Evolutionary conservation across 2,888 invertebrate species (phyloP), one percentile per base, ranked within the genome.

Genomic region (Corbicula japonica): DNA sequence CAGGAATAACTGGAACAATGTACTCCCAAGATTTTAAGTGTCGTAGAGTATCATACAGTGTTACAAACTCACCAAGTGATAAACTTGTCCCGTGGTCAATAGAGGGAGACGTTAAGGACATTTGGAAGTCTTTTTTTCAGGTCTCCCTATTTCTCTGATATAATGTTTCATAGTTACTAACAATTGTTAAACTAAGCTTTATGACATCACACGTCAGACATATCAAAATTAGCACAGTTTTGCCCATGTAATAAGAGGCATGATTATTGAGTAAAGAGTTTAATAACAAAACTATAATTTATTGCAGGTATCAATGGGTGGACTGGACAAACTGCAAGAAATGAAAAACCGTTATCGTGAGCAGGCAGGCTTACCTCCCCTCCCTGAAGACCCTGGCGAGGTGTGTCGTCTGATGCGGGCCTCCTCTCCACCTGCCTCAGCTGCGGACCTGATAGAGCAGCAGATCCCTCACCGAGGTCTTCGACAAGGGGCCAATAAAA

Each of bases 371-470:
- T 95, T 99, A 84, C 95, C 96, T 38, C 95, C 96, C 2, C 94
- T 96, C 75, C 96, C 96, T 77, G 99, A 99, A 94, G 98, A 99
- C 93, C 98, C 99, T 0, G 95, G 98, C 87, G 97, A 98, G 94
- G 96, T 99, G n/a, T 97, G 98, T 1, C 96, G 96, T 91, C 96
- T 96, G 60, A 98, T 99, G 98, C 95, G 98, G 87, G 97, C 99
- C 0, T 98, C 98, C 69, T 98, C 98, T 2, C 98, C 99, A 6
- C 98, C 99, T 1, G 97, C 97, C 1, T 97, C 97, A 93, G 98
- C 98, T 44, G 96, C 97, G 30, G 98, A 98, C 93, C 89, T 93
- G 66, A 91, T 93, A 5, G 93, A 93, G 72, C 92, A 92, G 68
- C 92, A 92, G 74, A 89, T 91, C 60, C 92, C 91, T 26, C 87